Evolutionary conservation across 1,140 invertebrate genomes (phyloP).

Genomic region (Galendromus occidentalis): DNA sequence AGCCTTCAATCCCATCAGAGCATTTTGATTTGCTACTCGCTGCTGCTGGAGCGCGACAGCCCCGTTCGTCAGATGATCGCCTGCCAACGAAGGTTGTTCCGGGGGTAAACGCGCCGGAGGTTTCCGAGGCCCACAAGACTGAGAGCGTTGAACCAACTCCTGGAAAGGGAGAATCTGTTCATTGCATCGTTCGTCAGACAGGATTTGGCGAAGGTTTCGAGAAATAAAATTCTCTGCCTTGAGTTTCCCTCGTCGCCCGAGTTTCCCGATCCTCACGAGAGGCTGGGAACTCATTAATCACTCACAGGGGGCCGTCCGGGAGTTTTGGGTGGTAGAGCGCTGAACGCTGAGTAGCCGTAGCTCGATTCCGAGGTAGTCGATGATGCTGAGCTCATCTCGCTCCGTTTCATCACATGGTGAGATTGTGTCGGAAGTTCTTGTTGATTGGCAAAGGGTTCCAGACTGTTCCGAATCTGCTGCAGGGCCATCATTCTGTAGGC

Average conservation of each 20-base stretch:
- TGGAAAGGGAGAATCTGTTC: neutral
- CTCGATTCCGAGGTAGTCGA: constrained; percentile 1
- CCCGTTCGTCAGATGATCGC: neutral
- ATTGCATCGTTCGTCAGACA: too few species aligned
- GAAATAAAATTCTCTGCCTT: too few species aligned
- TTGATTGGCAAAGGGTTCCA: constrained; percentile 5
- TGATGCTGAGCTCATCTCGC: constrained; percentile 5
- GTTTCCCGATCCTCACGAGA: too few species aligned
- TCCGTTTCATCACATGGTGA: neutral
- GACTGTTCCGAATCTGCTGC: constrained; percentile 8
- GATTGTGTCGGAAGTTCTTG: neutral
- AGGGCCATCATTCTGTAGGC: constrained; percentile 10
- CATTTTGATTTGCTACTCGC: neutral
- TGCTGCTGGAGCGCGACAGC: constrained; percentile 3
- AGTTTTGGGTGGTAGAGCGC: neutral
- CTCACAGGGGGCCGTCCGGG: neutral
- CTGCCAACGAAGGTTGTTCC: neutral
- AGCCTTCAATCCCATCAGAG: neutral
- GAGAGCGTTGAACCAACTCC: neutral
- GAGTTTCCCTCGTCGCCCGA: too few species aligned
- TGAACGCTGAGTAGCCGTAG: neutral
- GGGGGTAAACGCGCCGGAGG: neutral
- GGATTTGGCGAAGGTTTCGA: too few species aligned
- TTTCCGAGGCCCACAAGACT: neutral
- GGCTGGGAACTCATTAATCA: neutral